Evolutionary conservation across 2,888 invertebrate species (phyloP), one percentile per base, ranked within the genome.

Genomic region (Augiades crinisus): DNA sequence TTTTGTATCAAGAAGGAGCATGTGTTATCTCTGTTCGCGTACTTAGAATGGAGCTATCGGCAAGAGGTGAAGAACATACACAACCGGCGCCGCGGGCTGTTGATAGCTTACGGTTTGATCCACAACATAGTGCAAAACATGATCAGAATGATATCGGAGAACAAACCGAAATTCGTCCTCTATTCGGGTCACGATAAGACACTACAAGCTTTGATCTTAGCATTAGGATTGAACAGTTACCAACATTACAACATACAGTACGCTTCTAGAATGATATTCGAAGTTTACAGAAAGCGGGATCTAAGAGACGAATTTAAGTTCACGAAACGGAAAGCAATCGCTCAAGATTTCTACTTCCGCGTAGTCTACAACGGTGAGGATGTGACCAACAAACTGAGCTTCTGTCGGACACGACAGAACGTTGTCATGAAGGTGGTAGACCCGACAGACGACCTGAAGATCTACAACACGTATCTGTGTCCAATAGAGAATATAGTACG

Each of bases 131-230:
- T 88, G 0, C 93, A 94, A 33, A 94, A 95, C 69, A 94, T 97
- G 92, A 88, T 96, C 6, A 91, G 94, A 62, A 95, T 96, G 90
- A 94, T 96, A 60, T 94, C 94, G 0, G 94, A 95, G 40, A 92
- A 92, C 53, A 92, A 92, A 53, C 94, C 94, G 0, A 94, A 94
- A 65, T 91, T 96, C 51, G 93, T 95, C 0, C 68, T 97, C 0
- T 97, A 95, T 72, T 98, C 98, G 0, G 98, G 98, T 0, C 98
- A 98, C 67, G 98, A 98, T 77, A 95, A 95, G 68, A 98, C 98
- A 0, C 71, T 98, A 27, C 95, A 96, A 66, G 95, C 96, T 58
- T 80, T 98, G 27, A 92, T 95, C 1, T 90, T 95, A 1, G 95
- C 97, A 0, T 74, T 98, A 40, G 97, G 98, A 0, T 78, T 96